Evolutionary conservation across 2,888 invertebrate genomes (phyloP).

Genomic region (Ichneumoninae sp.): DNA sequence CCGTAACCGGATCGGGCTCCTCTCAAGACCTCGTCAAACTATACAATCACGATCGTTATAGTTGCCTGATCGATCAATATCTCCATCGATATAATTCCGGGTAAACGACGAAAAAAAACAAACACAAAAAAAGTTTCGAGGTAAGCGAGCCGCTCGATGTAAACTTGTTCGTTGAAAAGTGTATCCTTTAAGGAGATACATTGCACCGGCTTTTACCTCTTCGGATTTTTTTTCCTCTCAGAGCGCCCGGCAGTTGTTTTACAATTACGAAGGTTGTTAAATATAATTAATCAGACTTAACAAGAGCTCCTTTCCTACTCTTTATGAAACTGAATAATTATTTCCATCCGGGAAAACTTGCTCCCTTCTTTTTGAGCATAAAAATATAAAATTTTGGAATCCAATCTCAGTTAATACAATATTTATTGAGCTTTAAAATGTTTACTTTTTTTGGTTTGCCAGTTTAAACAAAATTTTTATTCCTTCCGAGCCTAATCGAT

Average conservation of each 20-base stretch:
- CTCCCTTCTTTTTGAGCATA: not conserved
- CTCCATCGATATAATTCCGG: not conserved
- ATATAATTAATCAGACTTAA: not conserved
- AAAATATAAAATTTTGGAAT: not conserved
- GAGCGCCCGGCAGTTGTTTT: not conserved
- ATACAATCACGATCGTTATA: constrained; percentile 21
- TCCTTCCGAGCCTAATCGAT: no score
- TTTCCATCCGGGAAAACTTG: not conserved
- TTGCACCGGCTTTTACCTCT: not conserved
- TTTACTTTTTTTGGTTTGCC: not conserved
- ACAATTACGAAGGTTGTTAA: not conserved
- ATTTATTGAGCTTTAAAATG: not conserved
- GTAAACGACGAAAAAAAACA: not conserved
- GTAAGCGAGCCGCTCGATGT: not conserved
- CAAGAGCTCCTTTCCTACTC: not conserved
- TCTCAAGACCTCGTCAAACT: constrained; percentile 39
- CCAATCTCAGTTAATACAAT: not conserved
- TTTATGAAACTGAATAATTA: not conserved
- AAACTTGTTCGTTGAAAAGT: not conserved
- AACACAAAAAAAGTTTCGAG: not conserved
- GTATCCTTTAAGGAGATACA: constrained; percentile 18
- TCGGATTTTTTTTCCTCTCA: not conserved
- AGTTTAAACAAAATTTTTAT: no score
- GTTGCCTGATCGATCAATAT: constrained; percentile 11
- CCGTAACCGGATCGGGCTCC: constrained; percentile 32